A percentile compares a stretch with the other conserved stretches of the same genome.
These are phyloP conservation scores for Misgurnus mizolepis DNA, from an alignment of 2,113 vertebrate genomes.

Conservation along the genomic window DNA sequence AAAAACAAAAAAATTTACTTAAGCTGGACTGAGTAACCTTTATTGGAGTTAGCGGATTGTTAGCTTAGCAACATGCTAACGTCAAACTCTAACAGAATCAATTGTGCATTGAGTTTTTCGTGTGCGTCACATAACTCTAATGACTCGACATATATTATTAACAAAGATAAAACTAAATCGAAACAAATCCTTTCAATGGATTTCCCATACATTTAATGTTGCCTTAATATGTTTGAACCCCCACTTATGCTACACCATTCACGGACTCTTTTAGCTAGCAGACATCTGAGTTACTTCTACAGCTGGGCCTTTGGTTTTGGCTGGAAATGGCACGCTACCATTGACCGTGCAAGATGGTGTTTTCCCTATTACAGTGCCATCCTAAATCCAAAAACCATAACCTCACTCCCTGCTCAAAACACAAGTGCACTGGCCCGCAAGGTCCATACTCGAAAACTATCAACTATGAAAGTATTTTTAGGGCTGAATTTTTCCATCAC, in stretches of 20 bases:
- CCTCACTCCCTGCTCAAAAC: conserved; percentile 27
- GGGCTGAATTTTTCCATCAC: conserved; percentile 44
- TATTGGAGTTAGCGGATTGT: too few species aligned
- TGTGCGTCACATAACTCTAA: not conserved
- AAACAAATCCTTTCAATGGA: not conserved
- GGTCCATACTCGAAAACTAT: conserved; percentile 30
- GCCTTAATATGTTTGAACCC: conserved; percentile 9
- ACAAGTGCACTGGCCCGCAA: conserved; percentile 45
- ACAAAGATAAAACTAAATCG: conserved; percentile 1
- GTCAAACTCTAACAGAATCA: too few species aligned
- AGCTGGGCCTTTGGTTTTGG: conserved; percentile 53
- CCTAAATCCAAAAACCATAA: conserved; percentile 46
- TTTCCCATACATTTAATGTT: not conserved
- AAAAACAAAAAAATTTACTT: too few species aligned
- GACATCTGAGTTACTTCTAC: conserved; percentile 43
- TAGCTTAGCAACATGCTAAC: too few species aligned
- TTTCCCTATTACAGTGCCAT: conserved; percentile 42
- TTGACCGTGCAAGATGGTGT: conserved; percentile 41
- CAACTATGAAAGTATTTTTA: conserved; percentile 40
- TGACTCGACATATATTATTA: not conserved
- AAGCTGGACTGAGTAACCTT: too few species aligned
- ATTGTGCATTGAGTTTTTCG: too few species aligned
- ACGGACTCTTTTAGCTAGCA: conserved; percentile 55
- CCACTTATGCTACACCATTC: conserved; percentile 7
- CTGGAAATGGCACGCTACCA: conserved; percentile 53